Conservation (phyloP, 2,113 vertebrate species). For the Zosterops hypoxanthus region DNA sequence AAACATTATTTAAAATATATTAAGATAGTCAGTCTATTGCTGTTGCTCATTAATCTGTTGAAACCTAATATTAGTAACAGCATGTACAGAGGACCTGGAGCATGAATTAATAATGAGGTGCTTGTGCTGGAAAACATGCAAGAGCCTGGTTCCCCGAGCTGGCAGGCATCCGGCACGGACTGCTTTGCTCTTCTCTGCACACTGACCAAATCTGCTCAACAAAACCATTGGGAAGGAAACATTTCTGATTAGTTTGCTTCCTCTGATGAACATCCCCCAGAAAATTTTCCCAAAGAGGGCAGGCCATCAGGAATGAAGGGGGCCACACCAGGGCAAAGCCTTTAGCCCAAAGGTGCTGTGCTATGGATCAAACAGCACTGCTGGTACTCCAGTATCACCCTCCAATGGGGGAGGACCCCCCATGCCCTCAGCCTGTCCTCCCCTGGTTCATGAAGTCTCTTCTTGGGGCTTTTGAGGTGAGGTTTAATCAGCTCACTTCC, state of each 20-base stretch:
- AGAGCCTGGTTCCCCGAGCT: constrained; percentile 61
- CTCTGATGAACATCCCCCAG: not conserved
- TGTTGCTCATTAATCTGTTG: constrained; percentile 72
- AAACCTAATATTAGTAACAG: constrained; percentile 84
- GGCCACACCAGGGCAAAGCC: not conserved
- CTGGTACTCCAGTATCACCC: not conserved
- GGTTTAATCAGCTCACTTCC: not conserved
- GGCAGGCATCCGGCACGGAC: constrained; percentile 57
- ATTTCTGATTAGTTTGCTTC: constrained; percentile 43
- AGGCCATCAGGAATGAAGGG: not conserved
- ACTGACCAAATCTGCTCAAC: constrained; percentile 43
- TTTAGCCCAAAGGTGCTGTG: not conserved
- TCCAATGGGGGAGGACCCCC: not conserved
- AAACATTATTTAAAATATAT: constrained; percentile 76
- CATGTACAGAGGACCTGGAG: constrained; percentile 76
- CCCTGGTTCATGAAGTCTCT: not conserved
- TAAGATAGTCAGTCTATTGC: constrained; percentile 71
- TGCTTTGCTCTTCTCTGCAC: constrained; percentile 38
- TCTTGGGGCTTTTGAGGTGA: not conserved
- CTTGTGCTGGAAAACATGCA: constrained; percentile 77
- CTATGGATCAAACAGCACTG: not conserved
- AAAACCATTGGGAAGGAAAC: constrained; percentile 46
- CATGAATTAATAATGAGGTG: constrained; percentile 81
- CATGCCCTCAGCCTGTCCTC: not conserved
- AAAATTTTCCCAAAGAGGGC: not conserved